phyloP scores from a whole-genome alignment of 1,140 invertebrate species.

The Drosophila sulfurigaster region DNA sequence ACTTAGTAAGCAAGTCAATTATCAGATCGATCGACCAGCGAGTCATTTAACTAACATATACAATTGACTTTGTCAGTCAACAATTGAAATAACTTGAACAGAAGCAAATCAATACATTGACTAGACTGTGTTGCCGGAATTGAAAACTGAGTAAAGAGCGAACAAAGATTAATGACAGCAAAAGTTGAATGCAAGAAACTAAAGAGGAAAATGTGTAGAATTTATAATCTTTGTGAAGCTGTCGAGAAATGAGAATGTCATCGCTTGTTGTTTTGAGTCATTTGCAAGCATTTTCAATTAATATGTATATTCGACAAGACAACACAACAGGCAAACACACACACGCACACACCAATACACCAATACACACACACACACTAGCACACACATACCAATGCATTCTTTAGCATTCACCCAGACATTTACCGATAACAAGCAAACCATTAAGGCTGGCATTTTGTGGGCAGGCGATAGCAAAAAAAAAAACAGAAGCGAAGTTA shows the following conservation, averaged over 20 bases:
- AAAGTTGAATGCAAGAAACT: not conserved
- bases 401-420: not conserved
- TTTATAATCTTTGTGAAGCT: slow-evolving; percentile 3
- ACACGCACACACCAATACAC: not conserved
- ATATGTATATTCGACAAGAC: slow-evolving; percentile 13
- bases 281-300: slow-evolving; percentile 30
- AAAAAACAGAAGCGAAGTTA: slow-evolving; percentile 12
- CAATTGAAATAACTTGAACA: not conserved
- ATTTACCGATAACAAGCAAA: slow-evolving; percentile 33
- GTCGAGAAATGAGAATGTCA: slow-evolving; percentile 16
- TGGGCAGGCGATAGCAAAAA: not conserved
- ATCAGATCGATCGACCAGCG: too few relatives aligned
- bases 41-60: too few relatives aligned
- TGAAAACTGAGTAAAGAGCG: not conserved
- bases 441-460: slow-evolving; percentile 39
- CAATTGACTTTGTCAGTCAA: too few relatives aligned
- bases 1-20: too few relatives aligned
- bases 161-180: slow-evolving; percentile 4
- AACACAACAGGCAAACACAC: slow-evolving; percentile 12
- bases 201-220: not conserved
- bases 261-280: not conserved
- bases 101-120: slow-evolving; percentile 5
- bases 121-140: not conserved
- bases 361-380: not conserved
- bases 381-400: not conserved